These are phyloP conservation scores for Tenthredo livida DNA, from an alignment of 2,888 invertebrate species.

Conservation along the genomic window DNA sequence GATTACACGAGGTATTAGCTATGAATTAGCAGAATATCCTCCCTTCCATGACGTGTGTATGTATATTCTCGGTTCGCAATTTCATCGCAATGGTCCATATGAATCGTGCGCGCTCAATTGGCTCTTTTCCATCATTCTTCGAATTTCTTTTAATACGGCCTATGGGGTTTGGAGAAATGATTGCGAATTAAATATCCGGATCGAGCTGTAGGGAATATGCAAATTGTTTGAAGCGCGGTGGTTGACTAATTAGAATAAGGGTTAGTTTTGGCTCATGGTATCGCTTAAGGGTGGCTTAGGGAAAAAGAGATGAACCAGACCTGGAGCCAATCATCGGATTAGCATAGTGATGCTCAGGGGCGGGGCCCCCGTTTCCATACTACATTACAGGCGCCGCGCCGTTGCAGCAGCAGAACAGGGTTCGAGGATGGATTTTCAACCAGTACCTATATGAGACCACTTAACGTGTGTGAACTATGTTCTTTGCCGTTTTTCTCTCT, in stretches of 20 bases:
- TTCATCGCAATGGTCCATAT: no score
- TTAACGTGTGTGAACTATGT: constrained; percentile 51
- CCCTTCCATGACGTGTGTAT: not conserved
- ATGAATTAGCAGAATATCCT: no score
- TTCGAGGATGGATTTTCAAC: constrained; percentile 23
- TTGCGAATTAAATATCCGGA: constrained; percentile 61
- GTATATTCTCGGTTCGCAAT: not conserved
- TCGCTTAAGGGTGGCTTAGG: constrained; percentile 73
- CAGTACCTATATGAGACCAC: constrained; percentile 22
- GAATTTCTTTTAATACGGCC: not conserved
- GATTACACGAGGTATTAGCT: no score
- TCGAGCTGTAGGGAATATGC: constrained; percentile 72
- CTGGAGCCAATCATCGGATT: constrained; percentile 77
- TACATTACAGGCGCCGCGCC: not conserved
- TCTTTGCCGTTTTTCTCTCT: constrained; percentile 6
- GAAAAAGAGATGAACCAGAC: constrained; percentile 45
- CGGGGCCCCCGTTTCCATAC: constrained; percentile 74
- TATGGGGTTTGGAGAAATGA: not conserved
- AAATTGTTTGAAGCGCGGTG: constrained; percentile 65
- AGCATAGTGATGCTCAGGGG: constrained; percentile 78
- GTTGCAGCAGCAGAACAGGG: not conserved
- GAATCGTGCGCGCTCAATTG: not conserved
- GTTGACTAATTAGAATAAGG: constrained; percentile 76
- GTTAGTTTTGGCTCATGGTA: constrained; percentile 77
- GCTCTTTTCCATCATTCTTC: not conserved